phyloP scores from a whole-genome alignment of 2,113 vertebrate species.

The Rostratula benghalensis region DNA sequence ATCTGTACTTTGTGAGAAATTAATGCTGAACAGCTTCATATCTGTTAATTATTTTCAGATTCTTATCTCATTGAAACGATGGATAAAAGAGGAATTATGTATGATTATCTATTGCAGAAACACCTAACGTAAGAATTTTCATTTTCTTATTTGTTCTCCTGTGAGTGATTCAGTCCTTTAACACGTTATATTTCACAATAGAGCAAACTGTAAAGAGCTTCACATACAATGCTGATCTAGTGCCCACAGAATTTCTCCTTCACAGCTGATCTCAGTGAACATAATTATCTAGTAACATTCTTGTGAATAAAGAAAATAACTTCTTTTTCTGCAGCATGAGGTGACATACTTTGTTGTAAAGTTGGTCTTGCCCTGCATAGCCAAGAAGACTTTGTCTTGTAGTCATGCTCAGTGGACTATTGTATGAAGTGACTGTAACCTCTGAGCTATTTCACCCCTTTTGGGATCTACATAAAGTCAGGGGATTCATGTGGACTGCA shows the following conservation, averaged over 20 bases:
- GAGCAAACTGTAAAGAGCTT: neutral
- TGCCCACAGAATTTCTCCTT: neutral
- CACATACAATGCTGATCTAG: neutral
- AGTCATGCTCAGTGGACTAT: neutral
- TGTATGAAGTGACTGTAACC: neutral
- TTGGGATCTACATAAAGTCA: neutral
- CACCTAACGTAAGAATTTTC: neutral
- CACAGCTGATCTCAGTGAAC: neutral
- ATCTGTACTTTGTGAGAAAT: neutral
- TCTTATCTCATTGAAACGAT: neutral
- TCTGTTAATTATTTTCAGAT: neutral
- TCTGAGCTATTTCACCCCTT: neutral
- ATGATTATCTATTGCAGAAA: neutral
- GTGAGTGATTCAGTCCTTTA: neutral
- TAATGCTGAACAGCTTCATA: neutral
- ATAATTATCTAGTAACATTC: neutral
- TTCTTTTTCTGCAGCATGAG: neutral
- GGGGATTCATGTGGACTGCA: neutral
- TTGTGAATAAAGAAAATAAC: neutral
- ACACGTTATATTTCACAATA: neutral
- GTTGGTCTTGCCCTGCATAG: neutral
- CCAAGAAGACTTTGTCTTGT: neutral
- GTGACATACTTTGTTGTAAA: neutral
- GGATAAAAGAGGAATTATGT: neutral
- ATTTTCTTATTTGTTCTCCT: neutral